Evolutionary conservation across 2,888 invertebrate species (phyloP), one percentile per base, ranked within the genome.

Genomic region (Pasiphila rectangulata): DNA sequence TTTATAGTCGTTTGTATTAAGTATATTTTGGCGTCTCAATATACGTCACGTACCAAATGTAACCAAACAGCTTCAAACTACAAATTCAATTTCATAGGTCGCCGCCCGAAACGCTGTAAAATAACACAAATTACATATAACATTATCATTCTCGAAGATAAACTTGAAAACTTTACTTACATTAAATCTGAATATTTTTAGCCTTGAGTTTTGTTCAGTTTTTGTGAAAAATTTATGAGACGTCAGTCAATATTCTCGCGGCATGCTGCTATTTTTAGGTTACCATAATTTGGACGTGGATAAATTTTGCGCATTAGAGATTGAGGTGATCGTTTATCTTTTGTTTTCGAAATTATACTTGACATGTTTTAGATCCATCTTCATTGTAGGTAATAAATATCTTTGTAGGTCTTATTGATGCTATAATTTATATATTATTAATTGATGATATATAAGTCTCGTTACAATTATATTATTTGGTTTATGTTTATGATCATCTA

Each of bases 51-150:
- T 23, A 13, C 41, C 16, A 20, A 9, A 3, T 35, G 32, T 43
- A 45, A 40, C 44, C 44, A 52, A 30, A 40, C 45, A 46, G 38
- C 56, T 60, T 58, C 55, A 57, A 60, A 61, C 59, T 49, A 41
- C 57, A 66, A 66, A 68, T 69, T 68, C 54, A 48, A 65, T 69
- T 63, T 57, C 37, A 45, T 25, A 43, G 58, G 54, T 38, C 44
- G 35, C 42, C 51, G 32, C 29, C 7, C 27, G 20, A 55, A 55
- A 54, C 34, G 36, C 38, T 43, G 43, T 52, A 60, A 57, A 13
- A 13, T 51, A 54, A 53, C 45, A 61, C 59, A 55, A 60, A 56
- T 41, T 58, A 41, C 36, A 46, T 44, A 23, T 20, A 51, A 47
- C 36, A 42, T 54, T 47, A 37, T 35, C 35, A 50, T 45, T 44